Percentiles rank a stretch among this genome's conserved stretches.
Conservation (phyloP, 2,797 vertebrate genomes). For the Acanthornis magna region DNA sequence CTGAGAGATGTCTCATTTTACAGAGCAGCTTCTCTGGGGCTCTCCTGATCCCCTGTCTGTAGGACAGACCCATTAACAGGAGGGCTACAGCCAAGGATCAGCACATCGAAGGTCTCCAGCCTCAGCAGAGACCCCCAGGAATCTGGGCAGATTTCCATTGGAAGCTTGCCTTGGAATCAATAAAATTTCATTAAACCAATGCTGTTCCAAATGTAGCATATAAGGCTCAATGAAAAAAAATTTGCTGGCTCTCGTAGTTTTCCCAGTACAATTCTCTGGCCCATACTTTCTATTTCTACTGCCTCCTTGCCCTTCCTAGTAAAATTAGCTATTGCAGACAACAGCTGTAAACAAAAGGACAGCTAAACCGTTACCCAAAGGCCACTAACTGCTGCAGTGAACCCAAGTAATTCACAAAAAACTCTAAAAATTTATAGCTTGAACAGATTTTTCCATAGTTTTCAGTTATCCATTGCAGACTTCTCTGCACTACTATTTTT, state of each 20-base stretch:
- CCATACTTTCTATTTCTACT: not conserved
- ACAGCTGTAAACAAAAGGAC: not conserved
- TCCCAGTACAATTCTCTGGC: slow-evolving; percentile 3
- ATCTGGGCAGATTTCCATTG: slow-evolving; percentile 46
- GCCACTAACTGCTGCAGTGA: not conserved
- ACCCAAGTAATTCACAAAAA: not conserved
- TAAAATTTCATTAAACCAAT: slow-evolving; percentile 56
- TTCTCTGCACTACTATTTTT: not conserved
- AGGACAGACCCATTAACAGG: slow-evolving; percentile 11
- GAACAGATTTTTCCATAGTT: not conserved
- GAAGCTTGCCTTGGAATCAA: slow-evolving; percentile 50
- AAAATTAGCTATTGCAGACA: slow-evolving; percentile 16
- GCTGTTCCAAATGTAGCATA: slow-evolving; percentile 14
- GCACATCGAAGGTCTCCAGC: slow-evolving; percentile 18
- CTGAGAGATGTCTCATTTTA: not conserved
- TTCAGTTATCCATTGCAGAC: not conserved
- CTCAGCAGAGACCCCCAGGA: slow-evolving; percentile 49
- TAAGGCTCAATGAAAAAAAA: not conserved
- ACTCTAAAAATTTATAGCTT: not conserved
- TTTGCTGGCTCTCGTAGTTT: not conserved
- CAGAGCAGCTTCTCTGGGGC: slow-evolving; percentile 3
- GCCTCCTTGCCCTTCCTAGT: not conserved
- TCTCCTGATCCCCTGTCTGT: not conserved
- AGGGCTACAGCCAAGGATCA: slow-evolving; percentile 10
- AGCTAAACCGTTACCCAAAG: not conserved